Evolutionary conservation across 1,140 invertebrate genomes (phyloP), one percentile per base, ranked within the genome.

Genomic region (Leptinotarsa texana): DNA sequence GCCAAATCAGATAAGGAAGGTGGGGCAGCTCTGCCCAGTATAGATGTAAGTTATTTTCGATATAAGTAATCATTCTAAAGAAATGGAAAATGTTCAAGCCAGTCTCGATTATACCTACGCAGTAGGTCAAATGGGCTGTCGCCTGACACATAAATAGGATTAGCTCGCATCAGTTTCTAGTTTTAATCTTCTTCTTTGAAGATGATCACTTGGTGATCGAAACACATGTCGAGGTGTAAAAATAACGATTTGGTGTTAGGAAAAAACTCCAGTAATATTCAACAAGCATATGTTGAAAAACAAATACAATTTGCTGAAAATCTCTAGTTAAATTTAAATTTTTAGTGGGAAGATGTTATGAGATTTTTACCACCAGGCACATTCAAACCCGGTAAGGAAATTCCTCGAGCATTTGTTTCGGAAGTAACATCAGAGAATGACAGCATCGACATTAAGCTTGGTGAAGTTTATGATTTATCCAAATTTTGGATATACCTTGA

Each of bases 401-500:
- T 82, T 18, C 80, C 74, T 11, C 71, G 75, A 22, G 74, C 77
- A 61, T 80, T 80, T 75, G 13, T 80, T 24, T 72, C 75, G 6
- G 13, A 66, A 13, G 62, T 69, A 21, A 73, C 72, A 1, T 66
- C 72, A 70, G 73, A 72, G 1, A 68, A 69, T 27, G 76, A 79
- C 73, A 69, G 33, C 49, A 69, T 83, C 5, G 81, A 82, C 73
- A 72, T 82, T 33, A 67, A 71, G 4, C 77, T 83, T 5, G 78
- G 73, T 1, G 82, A 83, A 68, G 72, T 83, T 42, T 82, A 81
- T 73, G 82, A 83, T 73, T 69, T 75, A 49, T 81, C 80, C 13
- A 83, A 83, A 78, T 83, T 83, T 76, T 83, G 82, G 82, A 22
- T 78, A 51, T 77, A 75, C 78, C 62, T 70, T n/a, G 63, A 66